Conservation (phyloP, 1,140 invertebrate species). For the Sweltsa coloradensis region DNA sequence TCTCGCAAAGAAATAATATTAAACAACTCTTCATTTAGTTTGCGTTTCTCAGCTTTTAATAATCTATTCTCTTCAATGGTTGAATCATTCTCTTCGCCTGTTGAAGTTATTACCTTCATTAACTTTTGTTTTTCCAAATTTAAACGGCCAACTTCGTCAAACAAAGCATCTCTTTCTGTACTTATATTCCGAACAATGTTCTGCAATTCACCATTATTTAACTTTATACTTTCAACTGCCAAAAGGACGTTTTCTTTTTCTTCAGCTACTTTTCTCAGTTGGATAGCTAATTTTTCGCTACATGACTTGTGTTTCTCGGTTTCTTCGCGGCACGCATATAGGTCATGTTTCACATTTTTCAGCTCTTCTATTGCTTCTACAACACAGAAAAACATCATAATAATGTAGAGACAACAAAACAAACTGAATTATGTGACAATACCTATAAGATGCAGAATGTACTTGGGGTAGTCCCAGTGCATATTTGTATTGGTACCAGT, state of each 20-base stretch:
- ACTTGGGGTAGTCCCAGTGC: too few relatives aligned
- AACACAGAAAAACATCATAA: constrained; percentile 11
- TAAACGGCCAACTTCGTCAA: background rate
- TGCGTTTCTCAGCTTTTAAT: constrained; percentile 3
- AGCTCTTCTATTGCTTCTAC: constrained; percentile 34
- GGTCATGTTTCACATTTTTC: constrained; percentile 31
- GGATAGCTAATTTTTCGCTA: too few relatives aligned
- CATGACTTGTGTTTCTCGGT: too few relatives aligned
- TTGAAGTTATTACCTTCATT: background rate
- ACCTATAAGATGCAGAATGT: too few relatives aligned
- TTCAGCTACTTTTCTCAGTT: constrained; percentile 1
- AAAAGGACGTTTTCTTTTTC: constrained; percentile 4
- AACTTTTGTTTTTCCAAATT: background rate
- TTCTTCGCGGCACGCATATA: too few relatives aligned
- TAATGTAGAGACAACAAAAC: background rate
- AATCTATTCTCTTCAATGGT: too few relatives aligned
- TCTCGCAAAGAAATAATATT: too few relatives aligned
- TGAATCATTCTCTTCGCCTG: background rate
- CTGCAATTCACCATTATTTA: constrained; percentile 6
- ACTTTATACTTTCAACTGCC: constrained; percentile 1
- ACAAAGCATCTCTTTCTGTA: background rate
- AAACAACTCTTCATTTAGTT: background rate
- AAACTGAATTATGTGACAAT: too few relatives aligned
- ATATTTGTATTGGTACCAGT: too few relatives aligned
- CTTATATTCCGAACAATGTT: constrained; percentile 2